These are phyloP conservation scores for Uropetala carovei DNA, from an alignment of 2,888 invertebrate species.

Conservation along the genomic window DNA sequence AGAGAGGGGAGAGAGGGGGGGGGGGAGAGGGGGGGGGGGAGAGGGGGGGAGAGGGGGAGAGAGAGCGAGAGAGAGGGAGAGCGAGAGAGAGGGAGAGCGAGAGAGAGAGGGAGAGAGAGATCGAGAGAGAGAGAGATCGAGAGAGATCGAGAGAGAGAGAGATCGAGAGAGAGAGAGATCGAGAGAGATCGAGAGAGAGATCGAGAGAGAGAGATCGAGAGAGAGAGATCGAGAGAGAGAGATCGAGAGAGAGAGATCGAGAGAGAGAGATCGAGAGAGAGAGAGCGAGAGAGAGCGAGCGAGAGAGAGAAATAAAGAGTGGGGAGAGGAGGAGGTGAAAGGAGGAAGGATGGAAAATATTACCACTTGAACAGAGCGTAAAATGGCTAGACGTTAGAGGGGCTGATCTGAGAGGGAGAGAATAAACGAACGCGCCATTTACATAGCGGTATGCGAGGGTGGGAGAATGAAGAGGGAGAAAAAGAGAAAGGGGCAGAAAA, in stretches of 20 bases:
- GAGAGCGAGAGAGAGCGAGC: not conserved
- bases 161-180: not conserved
- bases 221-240: not conserved
- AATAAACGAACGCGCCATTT: slow-evolving; percentile 6
- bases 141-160: not conserved
- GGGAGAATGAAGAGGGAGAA: not conserved
- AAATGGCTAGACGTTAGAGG: slow-evolving; percentile 18
- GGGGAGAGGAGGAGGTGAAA: not conserved
- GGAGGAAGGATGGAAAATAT: slow-evolving; percentile 17
- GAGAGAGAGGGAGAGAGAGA: not conserved
- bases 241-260: not conserved
- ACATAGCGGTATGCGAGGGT: not conserved
- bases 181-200: not conserved
- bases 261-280: not conserved
- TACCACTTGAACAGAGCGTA: slow-evolving; percentile 12
- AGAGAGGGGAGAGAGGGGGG: not conserved
- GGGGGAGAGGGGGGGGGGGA: not conserved
- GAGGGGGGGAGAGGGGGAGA: not conserved
- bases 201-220: not conserved
- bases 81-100: not conserved
- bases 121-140: not conserved
- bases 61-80: not conserved
- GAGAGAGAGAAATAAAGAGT: not conserved
- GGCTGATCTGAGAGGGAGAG: not conserved
- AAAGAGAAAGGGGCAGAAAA: not conserved